Evolutionary conservation across 2,797 vertebrate genomes (phyloP), one percentile per base, ranked within the genome.

Genomic region (Centropyge bicolor): DNA sequence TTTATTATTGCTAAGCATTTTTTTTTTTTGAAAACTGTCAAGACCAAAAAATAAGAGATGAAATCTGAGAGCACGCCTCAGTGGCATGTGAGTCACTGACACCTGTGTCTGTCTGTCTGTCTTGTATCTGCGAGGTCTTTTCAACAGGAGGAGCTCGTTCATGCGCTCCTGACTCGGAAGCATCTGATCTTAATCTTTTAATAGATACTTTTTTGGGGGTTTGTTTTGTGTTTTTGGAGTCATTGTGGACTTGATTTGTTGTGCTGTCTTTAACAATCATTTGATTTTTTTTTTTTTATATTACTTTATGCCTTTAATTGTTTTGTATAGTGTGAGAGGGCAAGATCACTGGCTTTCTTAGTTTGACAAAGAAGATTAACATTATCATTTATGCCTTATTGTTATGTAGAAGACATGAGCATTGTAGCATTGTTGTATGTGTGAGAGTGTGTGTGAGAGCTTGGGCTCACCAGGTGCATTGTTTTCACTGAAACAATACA

Each of bases 341-440:
- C 94, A 88, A 87, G 89, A 94, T 95, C 95, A 96, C 95, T 96
- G 94, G 95, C 94, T 96, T 95, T 94, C 94, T 91, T 95, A 92
- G 92, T 95, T 94, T 91, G 85, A 95, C 84, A 85, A 92, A 91
- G 70, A 93, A 89, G 86, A 91, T 93, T 91, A 91, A 92, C 88
- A 77, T 95, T 93, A 95, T 95, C 93, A 94, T 95, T 95, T 96
- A 94, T 95, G 95, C 95, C 94, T 96, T 96, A 95, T 92, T 91
- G 93, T 95, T 95, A 91, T 74, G 90, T 94, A 92, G 91, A 91
- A 87, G 94, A 94, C 93, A 91, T 92, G 92, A 87, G 91, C 91
- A 94, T 95, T 95, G 95, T 95, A 95, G 94, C 94, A 93, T 91
- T 85, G 86, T 86, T 78, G 74, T 72, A 38, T 60, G 67, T 57